Evolutionary conservation across 2,888 invertebrate species (phyloP).

Genomic region (Andrena fulva): DNA sequence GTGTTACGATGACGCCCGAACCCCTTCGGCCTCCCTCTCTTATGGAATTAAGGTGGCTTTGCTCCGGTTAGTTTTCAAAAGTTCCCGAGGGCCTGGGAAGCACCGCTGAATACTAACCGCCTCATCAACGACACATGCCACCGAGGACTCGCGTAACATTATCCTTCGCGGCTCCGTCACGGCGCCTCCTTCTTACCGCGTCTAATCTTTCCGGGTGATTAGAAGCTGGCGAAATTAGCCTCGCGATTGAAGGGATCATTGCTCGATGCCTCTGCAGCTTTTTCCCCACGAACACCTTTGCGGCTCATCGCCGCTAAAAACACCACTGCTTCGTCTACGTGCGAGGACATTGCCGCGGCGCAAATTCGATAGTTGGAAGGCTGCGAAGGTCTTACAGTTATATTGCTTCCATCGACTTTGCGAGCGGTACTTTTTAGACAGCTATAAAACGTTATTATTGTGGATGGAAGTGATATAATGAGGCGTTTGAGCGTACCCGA

Average conservation of each 20-base stretch:
- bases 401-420: no score
- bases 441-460: no score
- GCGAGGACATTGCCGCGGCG: not conserved
- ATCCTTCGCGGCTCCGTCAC: slow-evolving; percentile 66
- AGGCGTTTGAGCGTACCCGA: no score
- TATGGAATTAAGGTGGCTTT: slow-evolving; percentile 84
- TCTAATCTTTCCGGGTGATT: slow-evolving; percentile 81
- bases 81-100: slow-evolving; percentile 78
- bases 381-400: not conserved
- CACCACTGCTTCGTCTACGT: not conserved
- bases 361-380: not conserved
- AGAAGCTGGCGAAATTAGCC: slow-evolving; percentile 77
- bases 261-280: not conserved
- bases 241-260: slow-evolving; percentile 48
- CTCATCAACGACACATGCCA: slow-evolving; percentile 85
- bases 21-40: slow-evolving; percentile 81
- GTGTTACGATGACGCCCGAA: slow-evolving; percentile 82
- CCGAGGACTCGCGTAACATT: slow-evolving; percentile 77
- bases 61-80: slow-evolving; percentile 83
- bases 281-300: slow-evolving; percentile 1
- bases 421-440: no score
- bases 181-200: slow-evolving; percentile 64
- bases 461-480: no score
- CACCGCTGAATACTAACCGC: slow-evolving; percentile 84
- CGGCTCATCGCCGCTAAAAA: not conserved